phyloP scores from a whole-genome alignment of 1,140 invertebrate genomes.

The Lepidotrigona ventralis region DNA sequence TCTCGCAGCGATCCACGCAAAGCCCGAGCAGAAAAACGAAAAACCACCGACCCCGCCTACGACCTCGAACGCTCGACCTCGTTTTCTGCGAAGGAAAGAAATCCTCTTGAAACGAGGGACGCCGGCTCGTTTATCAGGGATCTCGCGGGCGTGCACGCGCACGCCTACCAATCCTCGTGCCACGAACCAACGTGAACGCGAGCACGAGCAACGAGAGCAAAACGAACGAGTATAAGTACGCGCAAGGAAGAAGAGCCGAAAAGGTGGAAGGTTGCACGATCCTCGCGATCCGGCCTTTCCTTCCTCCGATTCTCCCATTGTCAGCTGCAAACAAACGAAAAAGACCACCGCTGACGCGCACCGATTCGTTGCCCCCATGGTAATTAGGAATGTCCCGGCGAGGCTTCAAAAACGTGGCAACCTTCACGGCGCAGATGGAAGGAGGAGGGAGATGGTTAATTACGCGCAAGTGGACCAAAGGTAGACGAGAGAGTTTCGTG shows the following conservation, averaged over 20 bases:
- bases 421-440: not conserved
- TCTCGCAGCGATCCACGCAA: not conserved
- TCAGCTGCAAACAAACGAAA: slow-evolving; percentile 63
- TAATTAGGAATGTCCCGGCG: slow-evolving; percentile 71
- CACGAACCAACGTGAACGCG: slow-evolving; percentile 15
- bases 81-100: slow-evolving; percentile 69
- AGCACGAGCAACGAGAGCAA: slow-evolving; percentile 13
- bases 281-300: slow-evolving; percentile 1
- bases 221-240: not conserved
- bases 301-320: slow-evolving; percentile 49
- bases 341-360: slow-evolving; percentile 65
- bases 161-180: slow-evolving; percentile 65
- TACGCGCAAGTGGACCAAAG: slow-evolving; percentile 57
- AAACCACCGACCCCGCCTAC: slow-evolving; percentile 69
- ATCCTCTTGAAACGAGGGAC: slow-evolving; percentile 75
- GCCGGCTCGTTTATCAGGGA: slow-evolving; percentile 77
- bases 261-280: not conserved
- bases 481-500: slow-evolving; percentile 18
- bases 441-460: slow-evolving; percentile 65
- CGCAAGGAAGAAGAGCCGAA: slow-evolving; percentile 3
- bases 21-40: slow-evolving; percentile 26
- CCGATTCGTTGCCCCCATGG: slow-evolving; percentile 45
- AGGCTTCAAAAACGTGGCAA: slow-evolving; percentile 61
- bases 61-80: slow-evolving; percentile 56
- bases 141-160: slow-evolving; percentile 65